phyloP scores from a whole-genome alignment of 2,888 invertebrate genomes.

The Corythucha ciliata region DNA sequence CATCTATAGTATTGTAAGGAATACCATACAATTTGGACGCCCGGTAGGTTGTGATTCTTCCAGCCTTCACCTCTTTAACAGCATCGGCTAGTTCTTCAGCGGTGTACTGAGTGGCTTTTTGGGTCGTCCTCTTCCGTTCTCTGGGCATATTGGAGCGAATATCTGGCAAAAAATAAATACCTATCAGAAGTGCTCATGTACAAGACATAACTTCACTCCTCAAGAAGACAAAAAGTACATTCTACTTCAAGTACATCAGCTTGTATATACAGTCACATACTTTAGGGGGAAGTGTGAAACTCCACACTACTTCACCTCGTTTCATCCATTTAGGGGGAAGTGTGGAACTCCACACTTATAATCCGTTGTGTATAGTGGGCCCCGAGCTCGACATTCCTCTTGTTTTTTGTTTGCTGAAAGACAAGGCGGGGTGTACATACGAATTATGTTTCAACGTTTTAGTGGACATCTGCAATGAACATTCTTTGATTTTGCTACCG shows the following conservation, averaged over 20 bases:
- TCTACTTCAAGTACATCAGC: no score
- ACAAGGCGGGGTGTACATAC: conserved; percentile 19
- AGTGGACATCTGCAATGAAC: conserved; percentile 15
- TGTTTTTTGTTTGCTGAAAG: conserved; percentile 24
- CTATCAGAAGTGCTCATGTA: no score
- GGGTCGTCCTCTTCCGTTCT: not conserved
- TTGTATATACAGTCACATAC: no score
- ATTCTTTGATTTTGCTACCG: conserved; percentile 18
- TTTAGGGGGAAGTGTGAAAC: no score
- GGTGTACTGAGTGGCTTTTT: not conserved
- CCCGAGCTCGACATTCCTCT: no score
- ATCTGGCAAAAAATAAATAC: not conserved
- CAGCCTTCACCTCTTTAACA: not conserved
- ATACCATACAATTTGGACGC: conserved; percentile 6
- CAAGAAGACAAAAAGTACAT: no score
- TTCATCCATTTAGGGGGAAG: no score
- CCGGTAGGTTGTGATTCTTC: conserved; percentile 1
- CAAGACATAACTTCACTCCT: no score
- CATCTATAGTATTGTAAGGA: conserved; percentile 10
- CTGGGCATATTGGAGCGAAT: not conserved
- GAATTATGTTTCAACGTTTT: conserved; percentile 15
- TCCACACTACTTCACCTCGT: no score
- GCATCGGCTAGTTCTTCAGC: not conserved
- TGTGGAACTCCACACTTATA: no score
- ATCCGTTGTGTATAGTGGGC: no score